phyloP scores from a whole-genome alignment of 2,888 invertebrate species.

The Ariolimax columbianus region DNA sequence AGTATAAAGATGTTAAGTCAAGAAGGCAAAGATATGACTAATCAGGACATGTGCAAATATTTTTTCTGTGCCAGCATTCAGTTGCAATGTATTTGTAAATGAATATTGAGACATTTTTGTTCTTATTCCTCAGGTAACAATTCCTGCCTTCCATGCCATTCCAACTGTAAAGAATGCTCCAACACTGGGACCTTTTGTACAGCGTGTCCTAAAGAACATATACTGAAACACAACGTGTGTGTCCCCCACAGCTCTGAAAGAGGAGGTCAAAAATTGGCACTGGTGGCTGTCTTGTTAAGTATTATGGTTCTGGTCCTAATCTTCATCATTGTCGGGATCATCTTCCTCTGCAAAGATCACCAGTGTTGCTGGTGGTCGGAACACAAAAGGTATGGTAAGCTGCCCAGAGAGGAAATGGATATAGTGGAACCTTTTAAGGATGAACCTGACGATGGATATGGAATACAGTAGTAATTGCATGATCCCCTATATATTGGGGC shows the following conservation, averaged over 20 bases:
- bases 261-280: not conserved
- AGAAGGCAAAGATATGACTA: too few species aligned
- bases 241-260: not conserved
- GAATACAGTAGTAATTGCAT: not conserved
- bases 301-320: slow-evolving; percentile 3
- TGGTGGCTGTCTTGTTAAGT: not conserved
- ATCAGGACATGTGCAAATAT: too few species aligned
- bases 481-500: not conserved
- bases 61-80: too few species aligned
- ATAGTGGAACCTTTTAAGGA: slow-evolving; percentile 6
- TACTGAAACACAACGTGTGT: not conserved
- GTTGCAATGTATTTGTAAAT: too few species aligned
- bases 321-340: not conserved
- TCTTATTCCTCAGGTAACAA: slow-evolving; percentile 23
- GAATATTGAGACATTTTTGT: not conserved
- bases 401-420: slow-evolving; percentile 39
- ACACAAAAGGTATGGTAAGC: not conserved
- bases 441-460: slow-evolving; percentile 28
- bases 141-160: slow-evolving; percentile 40
- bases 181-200: slow-evolving; percentile 2
- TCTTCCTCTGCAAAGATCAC: slow-evolving; percentile 29
- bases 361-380: not conserved
- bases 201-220: slow-evolving; percentile 1
- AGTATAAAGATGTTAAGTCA: too few species aligned
- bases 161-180: slow-evolving; percentile 42